Conservation (phyloP, 1,140 invertebrate species). For the Orius insidiosus region DNA sequence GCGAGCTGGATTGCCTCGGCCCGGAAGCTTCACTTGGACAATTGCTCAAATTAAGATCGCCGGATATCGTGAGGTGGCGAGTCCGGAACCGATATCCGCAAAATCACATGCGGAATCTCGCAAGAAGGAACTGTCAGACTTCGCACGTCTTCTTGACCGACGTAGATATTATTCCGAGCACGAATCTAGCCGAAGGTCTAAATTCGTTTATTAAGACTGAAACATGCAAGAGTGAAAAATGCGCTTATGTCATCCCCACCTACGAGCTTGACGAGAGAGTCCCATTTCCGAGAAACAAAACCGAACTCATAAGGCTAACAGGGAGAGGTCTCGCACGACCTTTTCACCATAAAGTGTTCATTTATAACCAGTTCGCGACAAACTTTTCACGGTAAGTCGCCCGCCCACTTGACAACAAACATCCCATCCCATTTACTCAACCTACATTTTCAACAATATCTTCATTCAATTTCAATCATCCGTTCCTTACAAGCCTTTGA, state of each 20-base stretch:
- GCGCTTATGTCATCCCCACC: slow-evolving; percentile 82
- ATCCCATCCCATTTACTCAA: no score
- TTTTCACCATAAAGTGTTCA: slow-evolving; percentile 84
- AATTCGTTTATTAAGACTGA: slow-evolving; percentile 44
- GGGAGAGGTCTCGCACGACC: slow-evolving; percentile 62
- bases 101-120: slow-evolving; percentile 69
- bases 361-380: slow-evolving; percentile 80
- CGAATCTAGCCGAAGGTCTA: slow-evolving; percentile 42
- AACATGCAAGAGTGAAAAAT: slow-evolving; percentile 30
- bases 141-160: slow-evolving; percentile 63
- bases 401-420: no score
- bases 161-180: slow-evolving; percentile 66
- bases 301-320: slow-evolving; percentile 52
- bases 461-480: no score
- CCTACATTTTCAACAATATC: no score
- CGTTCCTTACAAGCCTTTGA: no score
- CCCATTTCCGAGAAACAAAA: slow-evolving; percentile 60
- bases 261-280: slow-evolving; percentile 69
- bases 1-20: slow-evolving; percentile 39
- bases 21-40: slow-evolving; percentile 39
- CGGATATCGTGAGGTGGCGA: slow-evolving; percentile 43
- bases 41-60: slow-evolving; percentile 31
- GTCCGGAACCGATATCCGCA: slow-evolving; percentile 62
- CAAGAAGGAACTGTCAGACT: slow-evolving; percentile 63
- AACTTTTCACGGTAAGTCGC: slow-evolving; percentile 81